A percentile compares a stretch with the other conserved stretches of the same genome.
Conservation (phyloP, 2,888 invertebrate genomes). For the Heteropelma amictum region DNA sequence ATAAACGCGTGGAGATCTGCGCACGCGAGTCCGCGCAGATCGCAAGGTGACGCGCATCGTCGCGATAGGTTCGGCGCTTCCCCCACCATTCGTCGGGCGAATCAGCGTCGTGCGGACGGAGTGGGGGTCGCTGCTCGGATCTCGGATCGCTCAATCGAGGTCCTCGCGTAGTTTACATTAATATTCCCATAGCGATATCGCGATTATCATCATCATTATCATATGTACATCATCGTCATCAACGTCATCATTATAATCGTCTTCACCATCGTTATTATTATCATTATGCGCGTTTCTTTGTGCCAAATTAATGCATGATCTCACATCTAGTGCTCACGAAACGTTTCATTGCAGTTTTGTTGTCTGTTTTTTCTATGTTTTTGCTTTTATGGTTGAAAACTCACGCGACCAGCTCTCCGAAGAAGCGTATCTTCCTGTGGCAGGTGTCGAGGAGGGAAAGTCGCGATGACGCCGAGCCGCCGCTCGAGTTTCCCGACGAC, state of each 20-base stretch:
- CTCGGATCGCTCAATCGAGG: neutral
- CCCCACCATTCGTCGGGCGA: neutral
- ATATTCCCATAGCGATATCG: constrained; percentile 1
- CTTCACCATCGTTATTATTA: constrained; percentile 15
- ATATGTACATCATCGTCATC: neutral
- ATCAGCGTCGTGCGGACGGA: neutral
- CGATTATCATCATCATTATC: neutral
- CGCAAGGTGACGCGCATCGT: neutral
- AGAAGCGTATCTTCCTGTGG: constrained; percentile 85
- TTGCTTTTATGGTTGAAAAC: constrained; percentile 70
- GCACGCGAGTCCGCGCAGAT: neutral
- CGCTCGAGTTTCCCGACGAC: constrained; percentile 55
- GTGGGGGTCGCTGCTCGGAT: neutral
- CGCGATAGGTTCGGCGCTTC: neutral
- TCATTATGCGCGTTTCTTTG: constrained; percentile 8
- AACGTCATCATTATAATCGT: constrained; percentile 2
- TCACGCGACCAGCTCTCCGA: constrained; percentile 87
- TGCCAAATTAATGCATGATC: constrained; percentile 5
- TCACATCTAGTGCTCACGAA: constrained; percentile 34
- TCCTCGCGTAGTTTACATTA: neutral
- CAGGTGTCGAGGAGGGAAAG: constrained; percentile 86
- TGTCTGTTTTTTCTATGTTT: neutral
- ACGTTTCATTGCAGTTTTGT: constrained; percentile 9
- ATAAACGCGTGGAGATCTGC: neutral
- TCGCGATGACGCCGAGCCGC: constrained; percentile 77